phyloP scores from a whole-genome alignment of 2,113 vertebrate genomes.

The Vidua macroura region DNA sequence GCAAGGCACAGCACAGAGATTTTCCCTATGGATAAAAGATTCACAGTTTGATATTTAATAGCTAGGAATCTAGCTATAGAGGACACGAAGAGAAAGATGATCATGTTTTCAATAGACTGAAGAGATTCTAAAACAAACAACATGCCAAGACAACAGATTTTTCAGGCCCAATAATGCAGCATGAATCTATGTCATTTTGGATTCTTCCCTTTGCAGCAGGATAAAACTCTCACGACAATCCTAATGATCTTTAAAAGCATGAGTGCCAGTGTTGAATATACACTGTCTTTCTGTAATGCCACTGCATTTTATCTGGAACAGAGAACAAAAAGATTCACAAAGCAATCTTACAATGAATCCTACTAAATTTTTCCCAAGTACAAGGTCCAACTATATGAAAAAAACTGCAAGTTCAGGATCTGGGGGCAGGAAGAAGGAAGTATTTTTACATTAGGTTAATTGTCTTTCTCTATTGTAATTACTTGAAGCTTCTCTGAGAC shows the following conservation, averaged over 20 bases:
- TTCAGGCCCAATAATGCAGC: background rate
- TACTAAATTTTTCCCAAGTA: background rate
- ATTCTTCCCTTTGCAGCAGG: background rate
- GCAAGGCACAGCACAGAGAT: background rate
- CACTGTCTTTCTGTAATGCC: background rate
- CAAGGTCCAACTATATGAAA: background rate
- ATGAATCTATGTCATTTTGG: background rate
- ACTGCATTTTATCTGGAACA: background rate
- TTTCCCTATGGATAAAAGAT: background rate
- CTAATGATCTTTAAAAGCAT: background rate
- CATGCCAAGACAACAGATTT: background rate
- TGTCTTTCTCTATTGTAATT: constrained; percentile 1
- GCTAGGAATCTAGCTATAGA: background rate
- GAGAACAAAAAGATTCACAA: background rate
- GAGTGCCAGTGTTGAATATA: background rate
- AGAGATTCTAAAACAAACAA: background rate
- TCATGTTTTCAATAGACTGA: background rate
- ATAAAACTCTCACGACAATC: background rate
- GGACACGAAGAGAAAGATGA: background rate
- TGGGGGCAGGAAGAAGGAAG: background rate
- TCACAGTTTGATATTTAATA: background rate
- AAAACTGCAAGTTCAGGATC: background rate
- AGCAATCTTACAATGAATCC: background rate
- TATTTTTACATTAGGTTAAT: background rate
- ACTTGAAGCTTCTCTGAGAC: background rate